phyloP scores from a whole-genome alignment of 2,113 vertebrate genomes.

The Larimichthys polyactis region DNA sequence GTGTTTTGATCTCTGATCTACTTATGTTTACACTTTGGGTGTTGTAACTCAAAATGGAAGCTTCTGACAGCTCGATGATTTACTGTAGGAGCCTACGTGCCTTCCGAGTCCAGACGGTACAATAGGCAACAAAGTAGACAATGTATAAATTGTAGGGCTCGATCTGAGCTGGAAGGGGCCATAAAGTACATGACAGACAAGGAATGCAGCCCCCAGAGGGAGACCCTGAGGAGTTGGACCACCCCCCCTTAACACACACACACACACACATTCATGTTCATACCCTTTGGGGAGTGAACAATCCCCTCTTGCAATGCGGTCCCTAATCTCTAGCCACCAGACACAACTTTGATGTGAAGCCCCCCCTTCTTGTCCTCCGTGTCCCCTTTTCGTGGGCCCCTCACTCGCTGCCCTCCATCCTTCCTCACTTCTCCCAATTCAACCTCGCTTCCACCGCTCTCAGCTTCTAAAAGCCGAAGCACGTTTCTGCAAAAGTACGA shows the following conservation, averaged over 20 bases:
- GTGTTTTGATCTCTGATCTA: too few relatives aligned
- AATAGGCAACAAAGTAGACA: conserved; percentile 41
- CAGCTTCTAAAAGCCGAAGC: background rate
- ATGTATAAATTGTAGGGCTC: conserved; percentile 45
- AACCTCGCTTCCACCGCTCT: conserved; percentile 27
- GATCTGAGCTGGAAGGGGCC: conserved; percentile 63
- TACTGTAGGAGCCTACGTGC: background rate
- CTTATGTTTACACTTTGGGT: too few relatives aligned
- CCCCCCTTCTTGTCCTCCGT: conserved; percentile 6
- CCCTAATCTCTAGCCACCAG: conserved; percentile 75
- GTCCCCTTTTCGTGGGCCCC: conserved; percentile 63
- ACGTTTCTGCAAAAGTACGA: background rate
- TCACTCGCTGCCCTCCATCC: conserved; percentile 47
- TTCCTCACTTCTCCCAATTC: conserved; percentile 39
- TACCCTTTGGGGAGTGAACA: conserved; percentile 66
- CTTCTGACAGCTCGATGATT: background rate
- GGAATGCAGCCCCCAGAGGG: conserved; percentile 72
- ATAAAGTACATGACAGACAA: conserved; percentile 72
- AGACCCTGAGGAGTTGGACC: conserved; percentile 51
- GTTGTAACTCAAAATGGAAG: too few relatives aligned
- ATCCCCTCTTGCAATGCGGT: conserved; percentile 71
- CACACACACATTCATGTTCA: conserved; percentile 42
- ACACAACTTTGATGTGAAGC: conserved; percentile 74
- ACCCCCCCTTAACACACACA: conserved; percentile 24
- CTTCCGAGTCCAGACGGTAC: background rate